Conservation (phyloP, 1,140 invertebrate species). For the Pentalonia nigronervosa region DNA sequence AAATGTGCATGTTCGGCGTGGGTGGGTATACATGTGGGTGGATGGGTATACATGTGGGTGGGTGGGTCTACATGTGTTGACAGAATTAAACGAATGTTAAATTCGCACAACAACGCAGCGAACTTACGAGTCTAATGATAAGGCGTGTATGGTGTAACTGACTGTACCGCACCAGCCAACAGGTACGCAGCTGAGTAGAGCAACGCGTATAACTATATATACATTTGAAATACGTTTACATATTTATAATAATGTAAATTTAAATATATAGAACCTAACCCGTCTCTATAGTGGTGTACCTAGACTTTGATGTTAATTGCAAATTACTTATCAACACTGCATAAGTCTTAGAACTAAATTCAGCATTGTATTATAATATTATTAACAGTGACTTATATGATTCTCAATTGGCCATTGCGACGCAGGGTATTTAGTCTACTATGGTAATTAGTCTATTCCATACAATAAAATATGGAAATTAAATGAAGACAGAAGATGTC, state of each 20-base stretch:
- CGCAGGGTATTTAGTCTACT: too few relatives aligned
- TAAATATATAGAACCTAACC: background rate
- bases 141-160: background rate
- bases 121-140: background rate
- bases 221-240: background rate
- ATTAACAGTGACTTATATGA: too few relatives aligned
- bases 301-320: too few relatives aligned
- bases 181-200: background rate
- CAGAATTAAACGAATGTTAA: background rate
- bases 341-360: too few relatives aligned
- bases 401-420: too few relatives aligned
- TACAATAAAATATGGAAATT: too few relatives aligned
- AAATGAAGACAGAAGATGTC: too few relatives aligned
- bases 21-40: background rate
- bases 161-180: background rate
- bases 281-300: too few relatives aligned
- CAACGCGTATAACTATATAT: background rate
- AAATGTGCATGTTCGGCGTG: background rate
- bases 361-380: too few relatives aligned
- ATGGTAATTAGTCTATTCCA: too few relatives aligned
- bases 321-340: too few relatives aligned
- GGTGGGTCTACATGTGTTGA: background rate
- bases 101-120: background rate
- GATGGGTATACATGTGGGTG: background rate
- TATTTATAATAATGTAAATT: background rate